Base-by-base conservation (phyloP, 2,797 vertebrate genomes). In the Mallotus villosus region DNA sequence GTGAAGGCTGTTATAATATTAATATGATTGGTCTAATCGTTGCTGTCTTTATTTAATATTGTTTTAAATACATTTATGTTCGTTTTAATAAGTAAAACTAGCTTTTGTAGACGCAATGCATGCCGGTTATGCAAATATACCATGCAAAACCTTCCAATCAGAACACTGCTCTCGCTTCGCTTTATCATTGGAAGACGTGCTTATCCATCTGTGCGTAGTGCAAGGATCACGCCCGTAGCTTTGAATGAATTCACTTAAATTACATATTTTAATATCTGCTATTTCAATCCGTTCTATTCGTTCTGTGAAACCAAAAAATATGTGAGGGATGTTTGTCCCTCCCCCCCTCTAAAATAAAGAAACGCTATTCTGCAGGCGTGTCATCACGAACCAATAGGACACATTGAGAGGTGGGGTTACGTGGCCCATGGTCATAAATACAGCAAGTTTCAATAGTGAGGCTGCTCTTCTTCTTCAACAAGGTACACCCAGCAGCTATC, bases 371-470 rank as follows among this genome's bases (percentile, higher is more conserved):
- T 57, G 51, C 19, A 29, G 67, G 67, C 67, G 87, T 88, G 75
- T 22, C 71, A 19, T 1, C 21, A 21, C 24, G 29, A 81, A 74
- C 92, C 92, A 92, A 91, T 93, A 5, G 67, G 41, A n/a, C 11
- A 0, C 51, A 0, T 7, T 0, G 24, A 77, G 86, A 77, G 92
- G 92, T 70, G 91, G 89, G 68, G 79, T 77, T 58, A 1, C 1
- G 3, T 1, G 67, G 11, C 34, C n/a, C 72, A 0, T 7, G 0
- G 37, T 78, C 1, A 92, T 93, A 94, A 93, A 86, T 73, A 65
- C 71, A 21, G 41, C 0, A 1, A 62, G 32, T 72, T 41, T 24
- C 75, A 1, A 0, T 2, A 1, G 25, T 0, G 37, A 66, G 3
- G 34, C 19, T 70, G 88, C 87, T 89, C 71, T 84, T 77, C 73